Evolutionary conservation across 2,888 invertebrate species (phyloP).

Genomic region (Ypsolopha sequella): DNA sequence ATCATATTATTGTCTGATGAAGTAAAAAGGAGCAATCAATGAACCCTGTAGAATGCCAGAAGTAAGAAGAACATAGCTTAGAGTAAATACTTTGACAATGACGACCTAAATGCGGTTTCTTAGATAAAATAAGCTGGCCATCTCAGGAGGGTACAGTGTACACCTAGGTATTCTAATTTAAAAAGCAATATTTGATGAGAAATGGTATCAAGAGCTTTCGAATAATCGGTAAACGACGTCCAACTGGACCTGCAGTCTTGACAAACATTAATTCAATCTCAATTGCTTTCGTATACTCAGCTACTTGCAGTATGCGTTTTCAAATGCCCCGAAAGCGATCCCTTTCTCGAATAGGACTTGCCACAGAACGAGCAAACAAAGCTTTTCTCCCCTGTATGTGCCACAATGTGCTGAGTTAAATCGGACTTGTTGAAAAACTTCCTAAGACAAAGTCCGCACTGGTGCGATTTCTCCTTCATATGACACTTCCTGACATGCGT

Average conservation of each 20-base stretch:
- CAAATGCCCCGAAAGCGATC: not conserved
- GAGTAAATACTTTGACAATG: no score
- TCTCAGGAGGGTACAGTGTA: no score
- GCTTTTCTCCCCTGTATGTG: slow-evolving; percentile 46
- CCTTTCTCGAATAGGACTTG: not conserved
- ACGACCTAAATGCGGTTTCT: no score
- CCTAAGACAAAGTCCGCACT: slow-evolving; percentile 44
- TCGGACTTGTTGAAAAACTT: slow-evolving; percentile 51
- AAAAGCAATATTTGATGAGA: no score
- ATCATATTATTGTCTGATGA: no score
- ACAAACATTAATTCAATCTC: not conserved
- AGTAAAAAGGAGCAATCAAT: no score
- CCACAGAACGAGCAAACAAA: slow-evolving; percentile 32
- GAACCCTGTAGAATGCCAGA: no score
- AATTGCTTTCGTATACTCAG: not conserved
- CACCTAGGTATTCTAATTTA: no score
- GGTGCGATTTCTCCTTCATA: slow-evolving; percentile 44
- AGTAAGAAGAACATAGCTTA: no score
- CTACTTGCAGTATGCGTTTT: not conserved
- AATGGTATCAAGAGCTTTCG: no score
- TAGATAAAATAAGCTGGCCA: no score
- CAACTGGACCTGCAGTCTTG: not conserved
- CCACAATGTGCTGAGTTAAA: slow-evolving; percentile 17
- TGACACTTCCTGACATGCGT: slow-evolving; percentile 51
- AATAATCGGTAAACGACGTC: no score